Evolutionary conservation across 2,888 invertebrate genomes (phyloP).

Genomic region (Drosophila lutescens): DNA sequence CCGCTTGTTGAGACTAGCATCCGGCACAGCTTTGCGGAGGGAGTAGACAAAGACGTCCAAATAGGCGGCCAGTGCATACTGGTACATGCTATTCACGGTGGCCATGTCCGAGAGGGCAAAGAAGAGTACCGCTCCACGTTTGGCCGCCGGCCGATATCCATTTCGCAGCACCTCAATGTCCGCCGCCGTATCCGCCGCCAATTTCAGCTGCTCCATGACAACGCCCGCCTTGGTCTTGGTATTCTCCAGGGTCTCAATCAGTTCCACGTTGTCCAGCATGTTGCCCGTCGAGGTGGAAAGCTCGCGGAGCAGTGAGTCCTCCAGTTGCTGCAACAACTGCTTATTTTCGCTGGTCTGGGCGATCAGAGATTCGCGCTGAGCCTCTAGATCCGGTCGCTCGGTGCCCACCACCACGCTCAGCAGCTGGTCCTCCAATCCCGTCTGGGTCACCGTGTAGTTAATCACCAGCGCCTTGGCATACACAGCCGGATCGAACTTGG

Average conservation of each 20-base stretch:
- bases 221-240: constrained; percentile 94
- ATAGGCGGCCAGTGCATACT: constrained; percentile 94
- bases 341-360: constrained; percentile 94
- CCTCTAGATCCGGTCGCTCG: constrained; percentile 94
- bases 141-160: constrained; percentile 93
- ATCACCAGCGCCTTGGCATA: constrained; percentile 95
- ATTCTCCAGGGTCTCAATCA: constrained; percentile 93
- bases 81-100: constrained; percentile 95
- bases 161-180: constrained; percentile 94
- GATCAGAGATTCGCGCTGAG: constrained; percentile 92
- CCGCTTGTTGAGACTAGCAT: constrained; percentile 90
- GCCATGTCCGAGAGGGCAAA: constrained; percentile 96
- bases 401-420: constrained; percentile 94
- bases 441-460: constrained; percentile 95
- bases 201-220: constrained; percentile 91
- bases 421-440: constrained; percentile 95
- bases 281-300: constrained; percentile 94
- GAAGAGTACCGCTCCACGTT: constrained; percentile 94
- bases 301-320: constrained; percentile 93
- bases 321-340: constrained; percentile 91
- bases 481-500: constrained; percentile 92
- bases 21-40: constrained; percentile 92
- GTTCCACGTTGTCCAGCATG: constrained; percentile 95
- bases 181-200: constrained; percentile 90
- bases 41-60: constrained; percentile 93